Evolutionary conservation across 2,113 vertebrate species (phyloP).

Genomic region (Forbesichthys papilliferus): DNA sequence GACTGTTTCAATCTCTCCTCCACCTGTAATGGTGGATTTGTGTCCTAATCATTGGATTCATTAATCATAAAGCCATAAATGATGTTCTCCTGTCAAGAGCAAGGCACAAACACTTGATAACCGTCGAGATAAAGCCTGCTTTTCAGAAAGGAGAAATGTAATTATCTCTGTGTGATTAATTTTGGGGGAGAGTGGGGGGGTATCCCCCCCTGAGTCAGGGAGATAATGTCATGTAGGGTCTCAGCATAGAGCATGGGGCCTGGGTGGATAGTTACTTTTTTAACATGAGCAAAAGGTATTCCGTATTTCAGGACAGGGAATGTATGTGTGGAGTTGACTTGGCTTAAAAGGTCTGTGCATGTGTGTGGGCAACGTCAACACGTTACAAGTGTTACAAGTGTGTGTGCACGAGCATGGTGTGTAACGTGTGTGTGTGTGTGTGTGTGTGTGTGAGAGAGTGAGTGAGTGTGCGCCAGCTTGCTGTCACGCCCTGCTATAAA

Average conservation of each 20-base stretch:
- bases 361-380: background rate
- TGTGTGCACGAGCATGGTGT: background rate
- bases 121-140: conserved; percentile 39
- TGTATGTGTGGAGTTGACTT: conserved; percentile 55
- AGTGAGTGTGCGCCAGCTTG: conserved; percentile 11
- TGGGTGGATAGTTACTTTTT: conserved; percentile 56
- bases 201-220: conserved; percentile 16
- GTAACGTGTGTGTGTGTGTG: conserved; percentile 35
- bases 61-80: conserved; percentile 56
- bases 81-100: conserved; percentile 34
- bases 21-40: conserved; percentile 39
- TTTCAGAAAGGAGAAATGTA: conserved; percentile 50
- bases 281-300: conserved; percentile 52
- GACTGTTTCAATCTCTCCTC: conserved; percentile 1
- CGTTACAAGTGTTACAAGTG: background rate
- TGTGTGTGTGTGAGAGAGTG: conserved; percentile 25
- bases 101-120: conserved; percentile 44
- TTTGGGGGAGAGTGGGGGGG: background rate
- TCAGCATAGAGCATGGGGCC: conserved; percentile 19
- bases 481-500: conserved; percentile 38
- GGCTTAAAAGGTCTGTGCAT: conserved; percentile 23
- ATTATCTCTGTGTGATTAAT: conserved; percentile 45
- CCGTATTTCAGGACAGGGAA: conserved; percentile 11
- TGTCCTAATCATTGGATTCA: conserved; percentile 40
- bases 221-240: conserved; percentile 35